These are phyloP conservation scores for Drosophila quasianomalipes DNA, from an alignment of 2,888 invertebrate species.

Conservation along the genomic window DNA sequence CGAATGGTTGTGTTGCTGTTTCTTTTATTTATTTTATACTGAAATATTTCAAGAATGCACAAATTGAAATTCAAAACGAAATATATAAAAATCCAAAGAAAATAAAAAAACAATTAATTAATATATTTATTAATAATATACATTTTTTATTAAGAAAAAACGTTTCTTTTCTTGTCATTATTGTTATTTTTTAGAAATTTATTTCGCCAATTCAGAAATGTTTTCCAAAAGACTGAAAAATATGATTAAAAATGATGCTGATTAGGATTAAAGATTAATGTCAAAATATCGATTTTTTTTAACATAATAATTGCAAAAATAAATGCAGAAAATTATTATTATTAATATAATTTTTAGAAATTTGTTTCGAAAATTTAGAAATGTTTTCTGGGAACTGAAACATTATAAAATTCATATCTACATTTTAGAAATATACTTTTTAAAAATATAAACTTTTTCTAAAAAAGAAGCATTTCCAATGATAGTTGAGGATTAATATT, in stretches of 20 bases:
- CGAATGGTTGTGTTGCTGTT: neutral
- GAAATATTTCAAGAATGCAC: neutral
- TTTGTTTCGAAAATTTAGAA: neutral
- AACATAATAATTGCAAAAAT: neutral
- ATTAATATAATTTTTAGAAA: neutral
- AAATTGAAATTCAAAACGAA: neutral
- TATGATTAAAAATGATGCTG: neutral
- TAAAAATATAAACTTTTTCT: neutral
- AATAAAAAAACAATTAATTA: neutral
- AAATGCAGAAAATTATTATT: neutral
- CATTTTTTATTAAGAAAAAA: neutral
- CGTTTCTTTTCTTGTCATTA: neutral
- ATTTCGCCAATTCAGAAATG: neutral
- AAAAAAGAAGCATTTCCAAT: neutral
- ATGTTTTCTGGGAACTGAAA: neutral
- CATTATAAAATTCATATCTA: neutral
- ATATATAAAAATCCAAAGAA: neutral
- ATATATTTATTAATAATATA: neutral
- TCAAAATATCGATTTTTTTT: no score
- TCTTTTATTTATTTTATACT: neutral
- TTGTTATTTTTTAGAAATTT: accelerated
- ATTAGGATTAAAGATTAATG: neutral
- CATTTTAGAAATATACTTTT: neutral
- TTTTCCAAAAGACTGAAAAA: neutral
- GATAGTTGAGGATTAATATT: neutral